Conservation (phyloP, 1,140 invertebrate species). For the Ditylenchus dipsaci region DNA sequence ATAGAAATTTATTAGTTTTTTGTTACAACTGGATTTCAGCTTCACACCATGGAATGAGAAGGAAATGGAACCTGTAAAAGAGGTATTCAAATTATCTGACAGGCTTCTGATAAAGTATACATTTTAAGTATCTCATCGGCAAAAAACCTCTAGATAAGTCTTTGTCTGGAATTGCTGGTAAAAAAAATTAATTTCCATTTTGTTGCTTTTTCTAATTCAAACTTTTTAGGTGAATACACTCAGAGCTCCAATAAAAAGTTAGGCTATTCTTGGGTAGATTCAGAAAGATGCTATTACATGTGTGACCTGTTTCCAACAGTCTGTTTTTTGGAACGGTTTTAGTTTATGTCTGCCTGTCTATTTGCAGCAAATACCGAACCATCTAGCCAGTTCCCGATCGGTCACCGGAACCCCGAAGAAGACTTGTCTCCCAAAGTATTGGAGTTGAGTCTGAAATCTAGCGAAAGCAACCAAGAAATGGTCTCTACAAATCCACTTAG, state of each 20-base stretch:
- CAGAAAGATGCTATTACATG: conserved; percentile 5
- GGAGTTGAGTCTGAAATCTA: too few species aligned
- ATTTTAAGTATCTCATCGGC: neutral
- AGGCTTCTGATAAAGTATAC: too few species aligned
- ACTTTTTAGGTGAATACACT: neutral
- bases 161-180: neutral
- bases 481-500: too few species aligned
- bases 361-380: too few species aligned
- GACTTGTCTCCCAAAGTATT: too few species aligned
- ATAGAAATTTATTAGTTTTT: too few species aligned
- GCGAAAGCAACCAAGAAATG: too few species aligned
- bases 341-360: too few species aligned
- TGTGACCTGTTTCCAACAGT: conserved; percentile 8
- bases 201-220: neutral
- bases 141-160: neutral
- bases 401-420: neutral
- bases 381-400: too few species aligned
- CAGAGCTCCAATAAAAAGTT: neutral
- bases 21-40: too few species aligned
- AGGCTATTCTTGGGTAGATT: conserved; percentile 1
- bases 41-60: neutral
- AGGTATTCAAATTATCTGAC: too few species aligned
- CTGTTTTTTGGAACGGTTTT: neutral
- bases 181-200: neutral
- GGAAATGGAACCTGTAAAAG: neutral